These are phyloP conservation scores for Psilanteris sp. DNA, from an alignment of 1,140 invertebrate species.

Conservation along the genomic window DNA sequence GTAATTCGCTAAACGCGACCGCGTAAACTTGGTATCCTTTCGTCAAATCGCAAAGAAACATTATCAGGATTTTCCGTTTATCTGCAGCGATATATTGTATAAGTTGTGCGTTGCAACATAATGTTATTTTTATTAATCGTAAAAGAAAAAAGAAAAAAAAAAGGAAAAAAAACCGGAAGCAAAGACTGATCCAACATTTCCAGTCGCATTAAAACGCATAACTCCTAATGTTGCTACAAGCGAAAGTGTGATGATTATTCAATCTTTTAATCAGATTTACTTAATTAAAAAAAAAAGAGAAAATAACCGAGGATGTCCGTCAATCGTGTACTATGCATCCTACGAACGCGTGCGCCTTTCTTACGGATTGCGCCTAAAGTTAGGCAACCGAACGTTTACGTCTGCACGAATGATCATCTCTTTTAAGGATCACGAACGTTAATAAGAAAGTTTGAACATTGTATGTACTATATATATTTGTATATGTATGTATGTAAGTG, in stretches of 20 bases:
- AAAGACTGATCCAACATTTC: constrained; percentile 37
- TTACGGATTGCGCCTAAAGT: constrained; percentile 15
- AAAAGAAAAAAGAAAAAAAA: too few relatives aligned
- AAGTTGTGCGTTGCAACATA: constrained; percentile 35
- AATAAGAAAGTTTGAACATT: constrained; percentile 35
- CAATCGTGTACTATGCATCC: constrained; percentile 24
- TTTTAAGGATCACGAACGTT: constrained; percentile 18
- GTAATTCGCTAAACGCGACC: too few relatives aligned
- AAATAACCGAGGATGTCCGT: constrained; percentile 62
- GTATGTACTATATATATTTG: too few relatives aligned
- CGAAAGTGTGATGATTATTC: constrained; percentile 66
- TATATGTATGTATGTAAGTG: too few relatives aligned
- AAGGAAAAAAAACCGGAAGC: constrained; percentile 58
- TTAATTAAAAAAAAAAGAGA: constrained; percentile 67
- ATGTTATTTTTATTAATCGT: constrained; percentile 53
- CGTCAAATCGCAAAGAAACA: too few relatives aligned
- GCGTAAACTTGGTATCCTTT: too few relatives aligned
- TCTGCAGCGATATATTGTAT: constrained; percentile 19
- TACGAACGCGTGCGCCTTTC: not conserved
- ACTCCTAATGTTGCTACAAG: constrained; percentile 59
- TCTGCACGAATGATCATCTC: constrained; percentile 22
- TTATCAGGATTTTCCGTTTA: constrained; percentile 13
- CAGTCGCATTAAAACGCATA: constrained; percentile 53
- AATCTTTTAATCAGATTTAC: constrained; percentile 65
- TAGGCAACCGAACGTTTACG: constrained; percentile 23